These are phyloP conservation scores for Eunapius fragilis DNA, from an alignment of 37 sponge, comb jelly and placozoan genomes.

Conservation along the genomic window DNA sequence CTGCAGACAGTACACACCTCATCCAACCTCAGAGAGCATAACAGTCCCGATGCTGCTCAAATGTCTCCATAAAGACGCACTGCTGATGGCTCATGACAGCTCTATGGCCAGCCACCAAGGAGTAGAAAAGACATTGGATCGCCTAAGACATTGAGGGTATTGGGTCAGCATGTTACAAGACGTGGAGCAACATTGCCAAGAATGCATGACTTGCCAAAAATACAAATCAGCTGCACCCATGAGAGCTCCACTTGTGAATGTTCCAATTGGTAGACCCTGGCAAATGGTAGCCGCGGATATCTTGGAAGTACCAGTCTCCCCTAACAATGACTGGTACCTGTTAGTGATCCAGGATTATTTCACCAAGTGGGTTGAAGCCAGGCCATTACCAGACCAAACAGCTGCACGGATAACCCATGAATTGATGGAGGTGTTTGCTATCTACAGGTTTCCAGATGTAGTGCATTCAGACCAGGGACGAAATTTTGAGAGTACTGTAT, in stretches of 20 bases:
- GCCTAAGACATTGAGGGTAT: constrained; percentile 34
- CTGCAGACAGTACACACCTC: constrained; percentile 42
- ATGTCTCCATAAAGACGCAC: neutral
- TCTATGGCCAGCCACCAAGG: constrained; percentile 62
- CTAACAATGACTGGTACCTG: constrained; percentile 47
- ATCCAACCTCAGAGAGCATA: constrained; percentile 6
- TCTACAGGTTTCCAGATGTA: constrained; percentile 14
- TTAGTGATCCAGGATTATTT: constrained; percentile 57
- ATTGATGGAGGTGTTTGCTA: constrained; percentile 16
- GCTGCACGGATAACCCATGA: constrained; percentile 22
- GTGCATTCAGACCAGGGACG: constrained; percentile 62
- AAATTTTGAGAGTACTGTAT: constrained; percentile 58
- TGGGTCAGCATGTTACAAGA: constrained; percentile 61
- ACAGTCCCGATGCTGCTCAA: constrained; percentile 31
- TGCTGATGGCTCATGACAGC: constrained; percentile 18
- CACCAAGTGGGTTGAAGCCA: constrained; percentile 63
- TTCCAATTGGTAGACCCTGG: constrained; percentile 24
- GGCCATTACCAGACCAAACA: constrained; percentile 55
- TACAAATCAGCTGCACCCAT: constrained; percentile 21
- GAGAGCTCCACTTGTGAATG: no score
- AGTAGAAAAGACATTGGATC: constrained; percentile 46
- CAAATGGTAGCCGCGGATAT: constrained; percentile 53
- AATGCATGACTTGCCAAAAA: constrained; percentile 43
- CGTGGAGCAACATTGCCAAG: constrained; percentile 33
- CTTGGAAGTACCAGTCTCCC: constrained; percentile 46